Evolutionary conservation across 2,888 invertebrate species (phyloP).

Genomic region (Scaptomyza flava): DNA sequence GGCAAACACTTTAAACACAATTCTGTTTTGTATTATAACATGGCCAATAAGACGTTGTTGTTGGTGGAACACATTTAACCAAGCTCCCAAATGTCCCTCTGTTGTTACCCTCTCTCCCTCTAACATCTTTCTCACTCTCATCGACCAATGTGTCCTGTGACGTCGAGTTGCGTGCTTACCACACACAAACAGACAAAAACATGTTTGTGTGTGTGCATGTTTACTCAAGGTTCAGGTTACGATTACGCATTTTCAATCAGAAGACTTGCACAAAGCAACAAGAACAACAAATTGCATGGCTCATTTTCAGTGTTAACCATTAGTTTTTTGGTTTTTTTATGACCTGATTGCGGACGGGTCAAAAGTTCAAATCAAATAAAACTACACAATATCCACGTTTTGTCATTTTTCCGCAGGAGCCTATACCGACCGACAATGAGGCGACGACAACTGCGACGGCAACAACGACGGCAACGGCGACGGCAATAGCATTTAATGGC

Average conservation of each 20-base stretch:
- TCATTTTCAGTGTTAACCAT: slow-evolving; percentile 32
- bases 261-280: slow-evolving; percentile 24
- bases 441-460: slow-evolving; percentile 50
- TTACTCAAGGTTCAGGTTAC: slow-evolving; percentile 79
- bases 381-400: slow-evolving; percentile 65
- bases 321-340: slow-evolving; percentile 41
- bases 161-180: slow-evolving; percentile 65
- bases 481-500: slow-evolving; percentile 42
- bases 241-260: slow-evolving; percentile 75
- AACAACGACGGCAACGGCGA: slow-evolving; percentile 30
- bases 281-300: slow-evolving; percentile 32
- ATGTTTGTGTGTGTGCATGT: slow-evolving; percentile 49
- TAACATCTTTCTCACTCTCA: not conserved
- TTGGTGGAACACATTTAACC: slow-evolving; percentile 41
- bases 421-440: slow-evolving; percentile 57
- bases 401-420: slow-evolving; percentile 72
- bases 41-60: slow-evolving; percentile 48
- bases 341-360: slow-evolving; percentile 83
- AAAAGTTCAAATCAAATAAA: slow-evolving; percentile 69
- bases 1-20: slow-evolving; percentile 45
- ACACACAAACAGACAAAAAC: slow-evolving; percentile 9
- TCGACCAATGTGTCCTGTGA: slow-evolving; percentile 40
- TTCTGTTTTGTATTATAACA: slow-evolving; percentile 33
- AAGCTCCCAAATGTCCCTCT: slow-evolving; percentile 36
- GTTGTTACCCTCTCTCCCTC: slow-evolving; percentile 17